phyloP scores from a whole-genome alignment of 2,888 invertebrate species.

The Agrochola macilenta region DNA sequence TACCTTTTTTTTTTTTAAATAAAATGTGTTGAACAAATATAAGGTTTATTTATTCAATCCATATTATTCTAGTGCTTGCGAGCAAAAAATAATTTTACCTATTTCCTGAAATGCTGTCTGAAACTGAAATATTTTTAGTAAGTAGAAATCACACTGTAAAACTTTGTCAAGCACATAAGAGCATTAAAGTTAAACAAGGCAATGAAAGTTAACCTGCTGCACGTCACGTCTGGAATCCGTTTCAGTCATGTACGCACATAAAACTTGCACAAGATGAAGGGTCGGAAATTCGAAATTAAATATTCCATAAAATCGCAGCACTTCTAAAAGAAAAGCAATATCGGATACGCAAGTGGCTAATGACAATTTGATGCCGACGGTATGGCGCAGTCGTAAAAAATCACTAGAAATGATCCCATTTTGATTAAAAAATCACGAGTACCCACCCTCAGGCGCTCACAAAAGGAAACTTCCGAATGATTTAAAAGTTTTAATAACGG shows the following conservation, averaged over 20 bases:
- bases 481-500: conserved; percentile 91
- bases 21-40: neutral
- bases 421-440: conserved; percentile 90
- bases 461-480: conserved; percentile 88
- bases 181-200: neutral
- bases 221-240: conserved; percentile 17
- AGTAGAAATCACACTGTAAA: neutral
- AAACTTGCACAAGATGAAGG: conserved; percentile 75
- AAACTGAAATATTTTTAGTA: neutral
- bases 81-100: neutral
- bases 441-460: conserved; percentile 83
- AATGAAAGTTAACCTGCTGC: conserved; percentile 9
- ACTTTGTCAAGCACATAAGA: conserved; percentile 4
- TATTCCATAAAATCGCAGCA: conserved; percentile 86
- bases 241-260: conserved; percentile 60
- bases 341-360: conserved; percentile 89
- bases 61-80: neutral
- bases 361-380: conserved; percentile 88
- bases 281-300: conserved; percentile 83
- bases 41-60: neutral
- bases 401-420: conserved; percentile 90
- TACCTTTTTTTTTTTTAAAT: neutral
- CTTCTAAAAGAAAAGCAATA: conserved; percentile 89
- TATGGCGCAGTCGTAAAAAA: conserved; percentile 89
- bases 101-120: neutral